phyloP scores from a whole-genome alignment of 2,888 invertebrate genomes.

The Drosophila bunnanda region DNA sequence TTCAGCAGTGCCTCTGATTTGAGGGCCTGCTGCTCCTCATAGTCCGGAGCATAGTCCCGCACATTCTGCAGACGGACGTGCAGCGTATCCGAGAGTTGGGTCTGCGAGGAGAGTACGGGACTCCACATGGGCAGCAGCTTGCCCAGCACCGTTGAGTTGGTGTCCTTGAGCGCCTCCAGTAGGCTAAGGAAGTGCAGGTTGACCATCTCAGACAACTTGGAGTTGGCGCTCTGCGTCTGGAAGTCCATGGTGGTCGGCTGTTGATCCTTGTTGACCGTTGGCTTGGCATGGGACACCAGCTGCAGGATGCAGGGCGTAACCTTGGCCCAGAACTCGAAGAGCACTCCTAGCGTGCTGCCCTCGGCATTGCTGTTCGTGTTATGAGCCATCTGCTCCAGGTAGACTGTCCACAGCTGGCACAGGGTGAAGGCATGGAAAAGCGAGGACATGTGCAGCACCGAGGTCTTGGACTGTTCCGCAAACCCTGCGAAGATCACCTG shows the following conservation, averaged over 20 bases:
- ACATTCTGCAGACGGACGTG: conserved; percentile 94
- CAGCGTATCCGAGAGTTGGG: conserved; percentile 95
- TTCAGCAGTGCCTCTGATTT: conserved; percentile 87
- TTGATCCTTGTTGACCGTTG: conserved; percentile 87
- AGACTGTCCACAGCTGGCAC: conserved; percentile 99
- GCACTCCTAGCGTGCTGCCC: conserved; percentile 91
- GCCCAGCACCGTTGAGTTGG: conserved; percentile 95
- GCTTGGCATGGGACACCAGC: conserved; percentile 95
- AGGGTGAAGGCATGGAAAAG: conserved; percentile 98
- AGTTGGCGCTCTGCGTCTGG: conserved; percentile 65
- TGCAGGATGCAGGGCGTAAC: conserved; percentile 98
- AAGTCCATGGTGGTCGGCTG: conserved; percentile 56
- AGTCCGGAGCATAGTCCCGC: conserved; percentile 90
- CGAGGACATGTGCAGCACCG: conserved; percentile 97
- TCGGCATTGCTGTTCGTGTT: conserved; percentile 89
- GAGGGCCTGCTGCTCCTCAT: conserved; percentile 83
- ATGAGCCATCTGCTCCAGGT: conserved; percentile 94
- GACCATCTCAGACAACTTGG: conserved; percentile 97
- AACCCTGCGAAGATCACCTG: conserved; percentile 98
- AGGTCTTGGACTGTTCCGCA: conserved; percentile 96
- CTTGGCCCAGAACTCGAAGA: conserved; percentile 99
- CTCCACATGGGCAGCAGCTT: conserved; percentile 98
- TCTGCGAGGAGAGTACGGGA: conserved; percentile 96
- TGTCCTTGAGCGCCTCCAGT: conserved; percentile 97
- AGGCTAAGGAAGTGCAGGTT: conserved; percentile 98